Evolutionary conservation across 2,113 vertebrate genomes (phyloP), one percentile per base, ranked within the genome.

Genomic region (Podarcis muralis): DNA sequence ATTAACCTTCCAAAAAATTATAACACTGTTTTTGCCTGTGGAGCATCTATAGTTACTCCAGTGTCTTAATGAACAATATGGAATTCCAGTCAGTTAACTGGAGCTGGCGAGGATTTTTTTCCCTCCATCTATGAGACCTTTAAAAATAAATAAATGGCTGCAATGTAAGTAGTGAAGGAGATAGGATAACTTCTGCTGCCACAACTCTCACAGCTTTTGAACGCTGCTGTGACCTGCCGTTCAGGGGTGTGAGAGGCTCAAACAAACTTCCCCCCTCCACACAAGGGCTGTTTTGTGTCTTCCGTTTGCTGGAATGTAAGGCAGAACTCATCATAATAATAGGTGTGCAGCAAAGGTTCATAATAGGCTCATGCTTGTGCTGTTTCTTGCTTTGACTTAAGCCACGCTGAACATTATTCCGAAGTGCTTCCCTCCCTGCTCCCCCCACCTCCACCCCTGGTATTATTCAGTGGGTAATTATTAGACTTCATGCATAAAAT

Each of bases 401-500:
- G 84, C 78, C 65, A 65, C 81, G 74, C 74, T 75, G 35, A 88
- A 85, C 82, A 59, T 93, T 93, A 59, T 90, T 89, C 85, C 62
- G 15, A 40, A 85, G 83, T 87, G 74, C 40, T 59, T 68, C 76
- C 53, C 68, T 23, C 77, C 30, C 43, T 48, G 43, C 43, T 13
- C 27, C n/a, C 30, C 48, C 48, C 11, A 53, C 48, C 48, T 53
- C 48, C 3, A 7, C 27, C 13, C 37, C n/a, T 68, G 27, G 43
- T 87, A 89, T 81, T 81, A 86, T 86, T 92, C 72, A 89, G 83
- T 76, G 69, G 81, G 83, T 92, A 93, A 93, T 95, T 89, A 92
- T 78, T 93, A 86, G 89, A 93, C 92, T 93, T 92, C 89, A 80
- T 83, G 90, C 81, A 92, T 88, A 88, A 95, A 94, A 90, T 65